Evolutionary conservation across 1,140 invertebrate genomes (phyloP).

Genomic region (Maniola jurtina): DNA sequence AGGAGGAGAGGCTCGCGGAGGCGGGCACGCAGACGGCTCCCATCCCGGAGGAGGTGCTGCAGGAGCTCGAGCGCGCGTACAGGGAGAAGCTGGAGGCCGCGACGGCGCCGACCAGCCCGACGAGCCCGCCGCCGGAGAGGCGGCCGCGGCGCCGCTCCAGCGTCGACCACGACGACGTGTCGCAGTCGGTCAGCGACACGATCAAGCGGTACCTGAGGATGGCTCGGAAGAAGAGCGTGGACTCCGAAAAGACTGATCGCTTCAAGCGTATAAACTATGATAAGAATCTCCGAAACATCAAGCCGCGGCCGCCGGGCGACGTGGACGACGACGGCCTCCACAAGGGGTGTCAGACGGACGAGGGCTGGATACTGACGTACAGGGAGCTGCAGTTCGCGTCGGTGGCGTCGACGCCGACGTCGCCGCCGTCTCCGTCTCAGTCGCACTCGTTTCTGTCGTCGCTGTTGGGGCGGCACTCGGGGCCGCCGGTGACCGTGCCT

Average conservation of each 20-base stretch:
- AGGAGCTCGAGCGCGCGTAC: conserved; percentile 69
- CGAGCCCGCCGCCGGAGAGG: conserved; percentile 61
- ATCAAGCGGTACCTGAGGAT: conserved; percentile 91
- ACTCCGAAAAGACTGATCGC: conserved; percentile 87
- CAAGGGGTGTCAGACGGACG: conserved; percentile 87
- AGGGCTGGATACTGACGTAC: conserved; percentile 83
- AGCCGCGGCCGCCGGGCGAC: conserved; percentile 86
- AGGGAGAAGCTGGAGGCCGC: conserved; percentile 58
- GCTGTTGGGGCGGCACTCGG: conserved; percentile 79
- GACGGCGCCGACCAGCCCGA: conserved; percentile 55
- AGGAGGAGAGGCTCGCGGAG: conserved; percentile 75
- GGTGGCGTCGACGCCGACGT: conserved; percentile 74
- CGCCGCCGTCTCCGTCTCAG: conserved; percentile 77
- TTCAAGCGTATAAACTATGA: conserved; percentile 95
- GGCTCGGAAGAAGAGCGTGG: conserved; percentile 91
- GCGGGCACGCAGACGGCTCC: conserved; percentile 82
- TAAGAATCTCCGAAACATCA: conserved; percentile 89
- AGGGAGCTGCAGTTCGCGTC: conserved; percentile 67
- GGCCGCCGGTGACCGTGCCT: conserved; percentile 63
- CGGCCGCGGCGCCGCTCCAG: conserved; percentile 82
- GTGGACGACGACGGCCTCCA: conserved; percentile 85
- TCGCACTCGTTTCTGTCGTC: conserved; percentile 84
- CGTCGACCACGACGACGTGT: conserved; percentile 90
- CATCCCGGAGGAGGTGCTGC: conserved; percentile 78
- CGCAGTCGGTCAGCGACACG: conserved; percentile 90